Conservation (phyloP, 2,888 invertebrate species). For the Disparrhopalites patrizii region DNA sequence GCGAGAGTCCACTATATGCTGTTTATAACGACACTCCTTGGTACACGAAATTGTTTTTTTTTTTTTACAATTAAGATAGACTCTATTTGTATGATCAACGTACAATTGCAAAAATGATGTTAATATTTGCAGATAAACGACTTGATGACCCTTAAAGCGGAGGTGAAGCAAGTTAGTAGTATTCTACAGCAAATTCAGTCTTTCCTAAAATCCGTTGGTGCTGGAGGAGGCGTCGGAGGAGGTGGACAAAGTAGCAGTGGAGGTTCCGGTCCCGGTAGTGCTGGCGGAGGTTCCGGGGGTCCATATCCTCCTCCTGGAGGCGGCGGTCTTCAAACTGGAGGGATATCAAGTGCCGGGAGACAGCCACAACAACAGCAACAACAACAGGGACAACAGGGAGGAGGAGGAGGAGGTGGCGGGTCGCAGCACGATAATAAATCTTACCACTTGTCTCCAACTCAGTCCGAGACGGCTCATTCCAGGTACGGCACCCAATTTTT, state of each 20-base stretch:
- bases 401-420: neutral
- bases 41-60: too few relatives aligned
- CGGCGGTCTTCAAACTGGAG: neutral
- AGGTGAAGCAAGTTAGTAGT: conserved; percentile 62
- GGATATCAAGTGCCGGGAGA: neutral
- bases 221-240: conserved; percentile 31
- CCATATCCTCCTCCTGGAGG: neutral
- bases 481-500: conserved; percentile 25
- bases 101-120: too few relatives aligned
- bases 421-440: conserved; percentile 43
- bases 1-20: too few relatives aligned
- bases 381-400: conserved; percentile 33
- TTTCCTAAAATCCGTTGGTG: conserved; percentile 58
- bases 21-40: too few relatives aligned
- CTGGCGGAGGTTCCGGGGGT: conserved; percentile 20
- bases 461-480: conserved; percentile 25
- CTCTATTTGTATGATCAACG: too few relatives aligned
- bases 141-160: conserved; percentile 61
- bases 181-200: conserved; percentile 64
- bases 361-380: conserved; percentile 20
- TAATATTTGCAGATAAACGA: conserved; percentile 59
- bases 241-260: conserved; percentile 23
- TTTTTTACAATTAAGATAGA: too few relatives aligned
- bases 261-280: conserved; percentile 22
- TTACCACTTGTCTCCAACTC: conserved; percentile 44